These are phyloP conservation scores for Latrodectus elegans DNA, from an alignment of 2,888 invertebrate species.

Conservation along the genomic window DNA sequence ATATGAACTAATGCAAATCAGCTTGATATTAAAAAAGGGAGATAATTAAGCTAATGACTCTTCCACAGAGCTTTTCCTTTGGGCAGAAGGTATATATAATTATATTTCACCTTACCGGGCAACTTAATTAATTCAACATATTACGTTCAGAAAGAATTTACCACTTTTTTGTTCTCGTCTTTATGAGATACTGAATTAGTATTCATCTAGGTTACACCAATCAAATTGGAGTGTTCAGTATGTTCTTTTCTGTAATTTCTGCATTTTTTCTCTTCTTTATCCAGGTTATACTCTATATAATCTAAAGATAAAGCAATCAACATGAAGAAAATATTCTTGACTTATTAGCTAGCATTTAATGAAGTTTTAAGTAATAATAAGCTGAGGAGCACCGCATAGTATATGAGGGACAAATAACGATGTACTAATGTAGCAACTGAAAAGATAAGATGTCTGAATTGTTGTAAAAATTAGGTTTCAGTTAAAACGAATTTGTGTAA, in stretches of 20 bases:
- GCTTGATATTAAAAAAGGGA: conserved; percentile 30
- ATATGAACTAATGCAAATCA: conserved; percentile 56
- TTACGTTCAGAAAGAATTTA: conserved; percentile 37
- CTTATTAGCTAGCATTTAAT: conserved; percentile 36
- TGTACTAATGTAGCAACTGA: no score
- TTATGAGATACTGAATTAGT: conserved; percentile 51
- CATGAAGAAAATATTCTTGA: conserved; percentile 28
- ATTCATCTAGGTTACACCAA: conserved; percentile 38
- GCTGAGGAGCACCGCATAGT: neutral
- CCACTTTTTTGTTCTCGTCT: conserved; percentile 15
- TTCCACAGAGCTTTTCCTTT: conserved; percentile 35
- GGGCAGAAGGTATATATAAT: conserved; percentile 53
- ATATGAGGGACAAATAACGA: neutral
- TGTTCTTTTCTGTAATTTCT: conserved; percentile 19
- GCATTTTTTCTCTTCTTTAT: conserved; percentile 7
- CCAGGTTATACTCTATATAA: conserved; percentile 1
- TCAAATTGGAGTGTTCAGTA: conserved; percentile 19
- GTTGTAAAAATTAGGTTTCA: neutral
- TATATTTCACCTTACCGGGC: conserved; percentile 40
- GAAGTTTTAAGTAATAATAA: conserved; percentile 14
- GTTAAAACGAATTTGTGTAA: no score
- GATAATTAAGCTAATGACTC: conserved; percentile 57
- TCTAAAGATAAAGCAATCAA: conserved; percentile 9
- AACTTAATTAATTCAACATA: conserved; percentile 66
- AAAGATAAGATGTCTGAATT: neutral